Base-by-base conservation (phyloP, 2,888 invertebrate genomes). In the Drosophila tanythrix region DNA sequence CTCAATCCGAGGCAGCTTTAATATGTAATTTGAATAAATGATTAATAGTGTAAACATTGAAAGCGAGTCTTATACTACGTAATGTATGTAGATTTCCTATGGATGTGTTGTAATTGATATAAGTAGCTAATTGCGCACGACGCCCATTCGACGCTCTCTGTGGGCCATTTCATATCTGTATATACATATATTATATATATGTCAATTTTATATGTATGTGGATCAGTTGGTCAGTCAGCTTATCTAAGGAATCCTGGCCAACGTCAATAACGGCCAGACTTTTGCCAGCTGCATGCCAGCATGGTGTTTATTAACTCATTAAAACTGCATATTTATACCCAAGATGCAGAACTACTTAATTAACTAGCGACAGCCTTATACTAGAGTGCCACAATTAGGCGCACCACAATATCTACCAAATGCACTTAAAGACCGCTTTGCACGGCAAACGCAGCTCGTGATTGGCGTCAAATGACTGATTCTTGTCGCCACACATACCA, bases 11-110 rank as follows among this genome's bases (percentile, higher is more conserved):
- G 70, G 51, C 66, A 71, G 76, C 66, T 76, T 70, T 70, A 81
- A 83, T 89, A 72, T 81, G 76, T 62, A 83, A 90, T 90, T 90
- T 91, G 79, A 88, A 89, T 90, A 88, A 86, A 90, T 91, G 88
- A 91, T 90, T 90, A 88, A 89, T 90, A 89, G 83, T 91, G 81
- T 86, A 91, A 86, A 83, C 82, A 91, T 78, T 79, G 76, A 36
- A 58, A 53, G 60, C 76, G 70, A 71, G 80, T 70, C 57, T 57
- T 29, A 29, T 40, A 6, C 75, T 59, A 58, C 58, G 51, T 62
- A 62, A 60, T 58, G 46, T 27, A 62, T 69, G 43, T 62, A 61
- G 66, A 81, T 69, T 59, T 74, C 56, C 58, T 66, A 66, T 70
- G 63, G 64, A 71, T 74, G 75, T 70, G 68, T 38, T 79, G 88